Evolutionary conservation across 2,888 invertebrate species (phyloP).

Genomic region (Melanchra persicariae): DNA sequence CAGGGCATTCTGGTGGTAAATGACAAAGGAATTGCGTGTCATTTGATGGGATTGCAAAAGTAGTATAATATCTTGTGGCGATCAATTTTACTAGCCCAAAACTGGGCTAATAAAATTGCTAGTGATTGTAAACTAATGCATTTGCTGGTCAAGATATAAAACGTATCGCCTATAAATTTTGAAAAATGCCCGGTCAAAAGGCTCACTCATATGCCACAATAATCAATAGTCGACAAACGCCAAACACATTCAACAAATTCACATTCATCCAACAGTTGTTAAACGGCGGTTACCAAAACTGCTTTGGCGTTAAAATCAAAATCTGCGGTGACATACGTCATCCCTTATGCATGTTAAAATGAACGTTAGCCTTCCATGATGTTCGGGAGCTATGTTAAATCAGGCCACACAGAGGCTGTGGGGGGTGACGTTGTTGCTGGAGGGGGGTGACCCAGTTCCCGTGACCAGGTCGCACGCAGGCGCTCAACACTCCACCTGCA

Average conservation of each 20-base stretch:
- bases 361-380: constrained; percentile 44
- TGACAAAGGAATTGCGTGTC: constrained; percentile 14
- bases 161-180: too few species aligned
- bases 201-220: not conserved
- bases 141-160: not conserved
- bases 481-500: constrained; percentile 72
- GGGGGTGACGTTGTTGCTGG: constrained; percentile 38
- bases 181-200: too few species aligned
- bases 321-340: not conserved
- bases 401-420: constrained; percentile 61
- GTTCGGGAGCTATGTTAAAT: constrained; percentile 61
- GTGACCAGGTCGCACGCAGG: constrained; percentile 83
- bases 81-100: not conserved
- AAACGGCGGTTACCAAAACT: not conserved
- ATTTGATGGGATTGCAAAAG: not conserved
- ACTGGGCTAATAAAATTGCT: not conserved
- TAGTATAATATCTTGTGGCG: not conserved
- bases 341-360: constrained; percentile 31
- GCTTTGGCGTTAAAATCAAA: not conserved
- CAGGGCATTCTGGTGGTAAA: constrained; percentile 28
- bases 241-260: constrained; percentile 5
- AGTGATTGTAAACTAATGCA: not conserved
- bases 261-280: too few species aligned
- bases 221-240: not conserved
- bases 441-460: constrained; percentile 80